These are phyloP conservation scores for Notiomystis cincta DNA, from an alignment of 2,113 vertebrate genomes.

Conservation along the genomic window DNA sequence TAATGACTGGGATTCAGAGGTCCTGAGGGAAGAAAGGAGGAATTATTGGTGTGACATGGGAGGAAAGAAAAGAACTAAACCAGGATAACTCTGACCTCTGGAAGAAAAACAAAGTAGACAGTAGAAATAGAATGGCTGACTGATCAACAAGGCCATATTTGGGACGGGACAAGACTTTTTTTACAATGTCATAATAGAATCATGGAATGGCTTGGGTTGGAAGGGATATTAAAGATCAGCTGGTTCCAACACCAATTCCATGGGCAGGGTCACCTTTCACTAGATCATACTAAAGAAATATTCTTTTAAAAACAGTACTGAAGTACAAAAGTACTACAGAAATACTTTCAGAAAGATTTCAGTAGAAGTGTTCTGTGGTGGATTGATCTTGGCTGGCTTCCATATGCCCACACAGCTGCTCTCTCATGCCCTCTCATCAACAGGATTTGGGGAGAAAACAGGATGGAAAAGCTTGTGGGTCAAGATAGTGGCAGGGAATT, in stretches of 20 bases:
- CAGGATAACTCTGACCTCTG: neutral
- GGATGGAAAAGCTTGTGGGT: neutral
- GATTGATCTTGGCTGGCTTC: neutral
- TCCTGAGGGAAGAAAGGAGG: neutral
- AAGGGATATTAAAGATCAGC: neutral
- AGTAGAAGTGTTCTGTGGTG: neutral
- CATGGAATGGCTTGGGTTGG: neutral
- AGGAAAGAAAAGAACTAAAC: neutral
- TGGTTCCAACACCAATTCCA: neutral
- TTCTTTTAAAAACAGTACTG: neutral
- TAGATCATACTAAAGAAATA: neutral
- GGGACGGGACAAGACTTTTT: neutral
- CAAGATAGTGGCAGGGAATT: neutral
- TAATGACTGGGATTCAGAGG: neutral
- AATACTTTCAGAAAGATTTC: neutral
- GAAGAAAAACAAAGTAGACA: neutral
- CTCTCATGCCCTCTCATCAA: neutral
- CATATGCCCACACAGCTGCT: neutral
- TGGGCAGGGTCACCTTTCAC: neutral
- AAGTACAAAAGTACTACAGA: neutral
- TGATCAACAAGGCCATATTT: neutral
- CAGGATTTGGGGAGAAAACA: neutral
- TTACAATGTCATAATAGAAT: neutral
- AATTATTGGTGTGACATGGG: neutral
- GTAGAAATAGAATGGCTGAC: neutral